Conservation (phyloP, 2,888 invertebrate genomes). For the Nineta flava region DNA sequence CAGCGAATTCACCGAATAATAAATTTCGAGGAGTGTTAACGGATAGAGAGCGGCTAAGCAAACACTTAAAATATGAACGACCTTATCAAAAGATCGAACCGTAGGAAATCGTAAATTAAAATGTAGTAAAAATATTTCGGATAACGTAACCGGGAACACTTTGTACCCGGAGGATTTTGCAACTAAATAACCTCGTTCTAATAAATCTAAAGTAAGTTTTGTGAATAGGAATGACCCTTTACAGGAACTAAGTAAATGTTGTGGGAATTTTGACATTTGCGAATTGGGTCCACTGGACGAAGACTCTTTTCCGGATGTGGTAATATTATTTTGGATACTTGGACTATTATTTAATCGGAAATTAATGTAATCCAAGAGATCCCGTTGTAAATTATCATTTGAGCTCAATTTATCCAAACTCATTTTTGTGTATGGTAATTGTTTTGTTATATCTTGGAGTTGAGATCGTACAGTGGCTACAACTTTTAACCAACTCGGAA, state of each 20-base stretch:
- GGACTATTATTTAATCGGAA: conserved; percentile 65
- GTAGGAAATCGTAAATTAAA: conserved; percentile 89
- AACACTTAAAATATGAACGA: conserved; percentile 74
- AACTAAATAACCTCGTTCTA: conserved; percentile 82
- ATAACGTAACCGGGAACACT: conserved; percentile 72
- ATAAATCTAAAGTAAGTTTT: conserved; percentile 78
- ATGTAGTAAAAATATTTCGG: conserved; percentile 79
- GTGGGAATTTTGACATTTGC: conserved; percentile 59
- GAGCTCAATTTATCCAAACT: conserved; percentile 50
- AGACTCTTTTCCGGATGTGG: conserved; percentile 46
- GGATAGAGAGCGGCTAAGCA: conserved; percentile 86
- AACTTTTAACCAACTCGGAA: conserved; percentile 83
- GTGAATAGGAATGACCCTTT: conserved; percentile 85
- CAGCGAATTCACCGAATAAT: conserved; percentile 81
- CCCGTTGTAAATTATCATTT: conserved; percentile 66
- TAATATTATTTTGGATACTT: conserved; percentile 72
- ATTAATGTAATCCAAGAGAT: conserved; percentile 75
- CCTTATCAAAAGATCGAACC: conserved; percentile 76
- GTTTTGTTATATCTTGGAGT: conserved; percentile 66
- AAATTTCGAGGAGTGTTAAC: conserved; percentile 77
- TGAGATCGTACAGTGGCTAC: conserved; percentile 76
- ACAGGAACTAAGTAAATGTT: conserved; percentile 67
- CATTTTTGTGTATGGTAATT: conserved; percentile 63
- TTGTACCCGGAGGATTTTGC: conserved; percentile 89
- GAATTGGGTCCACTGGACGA: conserved; percentile 38